phyloP scores from a whole-genome alignment of 2,113 vertebrate species.

The Peromyscus californicus region DNA sequence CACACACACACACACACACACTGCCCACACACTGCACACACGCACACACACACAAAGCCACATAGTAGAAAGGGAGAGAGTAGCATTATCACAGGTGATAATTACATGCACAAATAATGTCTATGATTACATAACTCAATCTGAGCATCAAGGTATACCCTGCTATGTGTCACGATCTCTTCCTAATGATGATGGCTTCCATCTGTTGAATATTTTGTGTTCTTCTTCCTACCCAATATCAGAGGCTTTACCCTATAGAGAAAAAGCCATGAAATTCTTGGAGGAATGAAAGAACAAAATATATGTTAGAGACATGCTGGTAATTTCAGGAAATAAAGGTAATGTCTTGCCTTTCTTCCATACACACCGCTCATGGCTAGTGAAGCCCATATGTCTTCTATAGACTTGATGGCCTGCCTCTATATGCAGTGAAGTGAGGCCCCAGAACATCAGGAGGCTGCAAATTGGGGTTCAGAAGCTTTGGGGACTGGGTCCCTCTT shows the following conservation, averaged over 20 bases:
- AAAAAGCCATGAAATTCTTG: not conserved
- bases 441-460: not conserved
- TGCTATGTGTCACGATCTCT: not conserved
- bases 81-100: not conserved
- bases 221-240: not conserved
- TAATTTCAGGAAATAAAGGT: not conserved
- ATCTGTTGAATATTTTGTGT: not conserved
- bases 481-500: not conserved
- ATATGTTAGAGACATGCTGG: too few species aligned
- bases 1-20: not conserved
- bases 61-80: not conserved
- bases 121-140: not conserved
- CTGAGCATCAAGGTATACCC: not conserved
- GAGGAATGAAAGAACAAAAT: not conserved
- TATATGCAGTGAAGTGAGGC: not conserved
- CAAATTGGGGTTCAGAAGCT: not conserved
- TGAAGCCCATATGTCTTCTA: not conserved
- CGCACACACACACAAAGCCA: not conserved
- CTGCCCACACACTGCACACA: not conserved
- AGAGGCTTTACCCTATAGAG: not conserved
- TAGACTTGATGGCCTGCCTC: not conserved
- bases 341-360: not conserved
- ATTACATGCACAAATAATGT: not conserved
- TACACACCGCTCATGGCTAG: fast-evolving
- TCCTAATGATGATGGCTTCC: fast-evolving